A percentile compares a stretch with the other conserved stretches of the same genome.
phyloP scores from a whole-genome alignment of 2,113 vertebrate genomes.

The Conger conger region DNA sequence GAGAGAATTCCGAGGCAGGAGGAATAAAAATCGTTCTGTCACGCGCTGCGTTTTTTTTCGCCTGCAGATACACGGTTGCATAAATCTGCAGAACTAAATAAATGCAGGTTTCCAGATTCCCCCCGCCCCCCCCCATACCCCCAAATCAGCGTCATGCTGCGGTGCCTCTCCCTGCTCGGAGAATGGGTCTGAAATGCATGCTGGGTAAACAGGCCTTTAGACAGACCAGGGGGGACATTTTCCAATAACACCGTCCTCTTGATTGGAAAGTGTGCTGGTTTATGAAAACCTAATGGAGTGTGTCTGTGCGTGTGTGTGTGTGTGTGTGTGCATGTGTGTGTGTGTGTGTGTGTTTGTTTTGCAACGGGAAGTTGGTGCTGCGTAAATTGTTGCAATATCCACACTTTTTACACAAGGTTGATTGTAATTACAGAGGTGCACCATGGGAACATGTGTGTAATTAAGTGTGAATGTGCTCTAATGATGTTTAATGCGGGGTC shows the following conservation, averaged over 20 bases:
- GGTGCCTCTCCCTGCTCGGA: constrained; percentile 40
- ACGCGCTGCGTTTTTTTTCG: constrained; percentile 55
- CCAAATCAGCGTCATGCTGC: constrained; percentile 63
- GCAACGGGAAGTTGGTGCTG: neutral
- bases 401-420: neutral
- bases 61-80: constrained; percentile 52
- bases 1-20: constrained; percentile 53
- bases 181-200: constrained; percentile 63
- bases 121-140: constrained; percentile 48
- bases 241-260: constrained; percentile 43
- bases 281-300: constrained; percentile 27
- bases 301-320: neutral
- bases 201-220: constrained; percentile 67
- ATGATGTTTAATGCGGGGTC: neutral
- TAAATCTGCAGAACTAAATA: constrained; percentile 70
- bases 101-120: constrained; percentile 64
- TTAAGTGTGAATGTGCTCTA: neutral
- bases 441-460: neutral
- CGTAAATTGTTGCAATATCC: neutral
- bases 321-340: neutral
- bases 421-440: neutral
- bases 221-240: constrained; percentile 43
- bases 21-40: constrained; percentile 63
- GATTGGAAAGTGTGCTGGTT: constrained; percentile 38
- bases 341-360: neutral